These are phyloP conservation scores for Stenichneumon culpator DNA, from an alignment of 2,888 invertebrate species.

Conservation along the genomic window DNA sequence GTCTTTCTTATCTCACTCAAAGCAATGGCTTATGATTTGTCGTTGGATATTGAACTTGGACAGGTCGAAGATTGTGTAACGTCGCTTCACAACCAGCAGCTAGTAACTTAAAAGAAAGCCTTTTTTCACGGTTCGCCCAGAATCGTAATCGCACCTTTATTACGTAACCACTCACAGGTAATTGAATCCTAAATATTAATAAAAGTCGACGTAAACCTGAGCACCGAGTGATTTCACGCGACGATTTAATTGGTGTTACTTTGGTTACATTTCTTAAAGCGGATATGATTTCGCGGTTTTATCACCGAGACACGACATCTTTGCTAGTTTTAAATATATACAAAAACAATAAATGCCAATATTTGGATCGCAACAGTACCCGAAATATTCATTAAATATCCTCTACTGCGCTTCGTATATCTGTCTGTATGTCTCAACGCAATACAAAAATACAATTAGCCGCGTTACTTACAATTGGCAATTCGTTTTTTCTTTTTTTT, in stretches of 20 bases:
- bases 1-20: no score
- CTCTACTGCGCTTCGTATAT: constrained; percentile 50
- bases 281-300: background rate
- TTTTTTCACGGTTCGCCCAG: background rate
- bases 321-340: constrained; percentile 37
- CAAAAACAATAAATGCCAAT: constrained; percentile 37
- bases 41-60: no score
- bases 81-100: background rate
- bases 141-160: constrained; percentile 10
- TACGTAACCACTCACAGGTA: background rate
- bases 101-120: background rate
- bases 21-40: no score
- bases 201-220: background rate
- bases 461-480: constrained; percentile 56
- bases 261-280: background rate
- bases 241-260: background rate
- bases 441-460: constrained; percentile 82
- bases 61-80: background rate
- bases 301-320: constrained; percentile 3
- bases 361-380: constrained; percentile 36
- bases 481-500: background rate
- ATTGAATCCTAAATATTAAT: background rate
- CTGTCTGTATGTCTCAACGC: constrained; percentile 62
- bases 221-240: background rate
- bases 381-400: constrained; percentile 36